Evolutionary conservation across 2,888 invertebrate species (phyloP), one percentile per base, ranked within the genome.

Genomic region (Platycnemis pennipes): DNA sequence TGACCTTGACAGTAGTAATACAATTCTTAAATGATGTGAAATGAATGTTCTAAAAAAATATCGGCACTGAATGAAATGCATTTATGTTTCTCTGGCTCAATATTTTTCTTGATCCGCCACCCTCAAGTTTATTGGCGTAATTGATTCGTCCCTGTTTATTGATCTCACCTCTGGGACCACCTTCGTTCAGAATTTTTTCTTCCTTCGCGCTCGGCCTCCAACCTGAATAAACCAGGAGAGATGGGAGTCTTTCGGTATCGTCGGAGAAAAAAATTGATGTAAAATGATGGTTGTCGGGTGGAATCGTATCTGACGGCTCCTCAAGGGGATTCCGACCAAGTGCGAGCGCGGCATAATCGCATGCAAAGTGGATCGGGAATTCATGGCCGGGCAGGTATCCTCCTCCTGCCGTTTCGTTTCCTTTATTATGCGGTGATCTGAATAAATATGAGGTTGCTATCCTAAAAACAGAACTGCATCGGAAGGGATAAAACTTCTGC

Each of bases 311-410:
- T 63, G 63, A 4, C 63, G n/a, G 26, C 8, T n/a, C 26, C n/a
- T 31, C 37, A 37, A 31, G 77, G 37, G 77, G 77, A 26, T 2
- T 77, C n/a, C 77, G 77, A 4, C 77, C 31, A 37, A 77, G 13
- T 77, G 77, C 69, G n/a, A 69, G 2, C 1, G 69, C 1, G 69
- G 69, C 77, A 77, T 77, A 77, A 77, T 77, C 77, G 22, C 77
- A 77, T 77, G 77, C 77, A 77, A 77, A 77, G 77, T 77, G 77
- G 37, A 77, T 77, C 77, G 77, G 77, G 37, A 37, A 77, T 77
- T 77, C 77, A 77, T 77, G 77, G 77, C 31, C 11, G 16, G 77
- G 11, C 77, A 37, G 77, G 31, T 13, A 37, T 77, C 77, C 4
- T 37, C 77, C 77, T 49, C 49, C 13, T 26, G 77, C n/a, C 37